A percentile compares a stretch with the other conserved stretches of the same genome.
Conservation (phyloP, 2,113 vertebrate species). For the Oryctolagus cuniculus region DNA sequence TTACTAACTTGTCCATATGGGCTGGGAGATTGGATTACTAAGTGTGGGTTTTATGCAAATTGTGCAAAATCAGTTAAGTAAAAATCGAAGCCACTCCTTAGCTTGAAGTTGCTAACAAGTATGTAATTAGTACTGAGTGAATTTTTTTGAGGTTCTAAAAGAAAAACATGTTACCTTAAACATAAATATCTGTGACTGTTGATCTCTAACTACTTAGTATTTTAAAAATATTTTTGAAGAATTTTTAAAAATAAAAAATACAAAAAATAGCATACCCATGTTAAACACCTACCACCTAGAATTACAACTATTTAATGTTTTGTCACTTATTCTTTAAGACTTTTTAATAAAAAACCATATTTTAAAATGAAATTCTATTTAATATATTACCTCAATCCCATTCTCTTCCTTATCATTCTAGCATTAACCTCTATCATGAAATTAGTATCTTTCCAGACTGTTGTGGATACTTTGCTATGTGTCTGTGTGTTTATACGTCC, state of each 20-base stretch:
- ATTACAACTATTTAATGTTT: background rate
- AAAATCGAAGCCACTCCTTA: constrained; percentile 22
- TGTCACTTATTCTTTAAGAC: constrained; percentile 6
- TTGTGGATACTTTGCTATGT: background rate
- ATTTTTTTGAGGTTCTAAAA: background rate
- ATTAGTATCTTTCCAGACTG: background rate
- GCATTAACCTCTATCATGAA: background rate
- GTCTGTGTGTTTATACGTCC: background rate
- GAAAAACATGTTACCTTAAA: constrained; percentile 7
- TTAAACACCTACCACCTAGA: constrained; percentile 3
- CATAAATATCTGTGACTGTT: background rate
- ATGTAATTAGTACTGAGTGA: background rate
- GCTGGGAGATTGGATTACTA: constrained; percentile 2
- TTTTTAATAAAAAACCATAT: background rate
- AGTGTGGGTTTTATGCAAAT: constrained; percentile 20
- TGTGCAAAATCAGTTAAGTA: constrained; percentile 50
- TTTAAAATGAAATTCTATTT: constrained; percentile 44
- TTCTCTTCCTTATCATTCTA: background rate
- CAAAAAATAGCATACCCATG: background rate
- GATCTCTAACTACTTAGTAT: background rate
- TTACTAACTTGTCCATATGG: background rate
- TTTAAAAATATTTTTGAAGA: constrained; percentile 15
- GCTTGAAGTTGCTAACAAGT: constrained; percentile 31
- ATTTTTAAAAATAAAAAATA: background rate
- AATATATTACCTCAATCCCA: background rate